Evolutionary conservation across 2,888 invertebrate genomes (phyloP), one percentile per base, ranked within the genome.

Genomic region (Polietes domitor): DNA sequence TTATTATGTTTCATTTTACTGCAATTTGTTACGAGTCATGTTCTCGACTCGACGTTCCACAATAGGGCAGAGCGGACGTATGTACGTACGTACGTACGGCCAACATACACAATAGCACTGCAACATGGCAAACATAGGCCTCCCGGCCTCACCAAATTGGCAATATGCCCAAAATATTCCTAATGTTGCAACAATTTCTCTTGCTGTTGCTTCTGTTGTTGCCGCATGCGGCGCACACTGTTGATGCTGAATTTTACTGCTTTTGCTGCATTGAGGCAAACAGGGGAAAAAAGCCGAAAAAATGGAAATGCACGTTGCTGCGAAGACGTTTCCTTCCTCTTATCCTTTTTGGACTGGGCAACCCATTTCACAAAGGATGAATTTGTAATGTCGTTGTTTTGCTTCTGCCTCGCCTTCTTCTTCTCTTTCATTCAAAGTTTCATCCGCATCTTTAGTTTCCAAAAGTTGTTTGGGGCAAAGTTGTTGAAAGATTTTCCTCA

Each of bases 1-100:
- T 68, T 68, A 74, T 70, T 28, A 50, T 79, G 32, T 24, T 58
- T 58, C 58, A 65, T 73, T 65, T 58, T 76, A 41, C 70, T 53
- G 74, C 76, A 77, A 80, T 83, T 83, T 83, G 80, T 80, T 77
- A 77, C 75, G 43, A 68, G 68, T n/a, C 83, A 83, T 80, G 43
- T 71, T 53, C 73, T 37, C 32, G 65, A 73, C 43, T 41, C 68
- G 41, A 15, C 41, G 24, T 43, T 43, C 68, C n/a, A 68, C 2
- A 19, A 2, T 15, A 19, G n/a, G 19, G 70, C 55, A 55, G 5
- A 10, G 28, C n/a, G 53, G 28, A 73, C 28, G 68, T 53, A 15
- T 47, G n/a, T 1, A 47, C 15, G n/a, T 37, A 47, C 9, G 37
- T 37, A 37, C 2, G 47, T 58, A 21, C 55, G 12, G 21, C 1